A percentile compares a stretch with the other conserved stretches of the same genome.
Evolutionary conservation across 2,888 invertebrate genomes (phyloP).

Genomic region (Monopis laevigella): DNA sequence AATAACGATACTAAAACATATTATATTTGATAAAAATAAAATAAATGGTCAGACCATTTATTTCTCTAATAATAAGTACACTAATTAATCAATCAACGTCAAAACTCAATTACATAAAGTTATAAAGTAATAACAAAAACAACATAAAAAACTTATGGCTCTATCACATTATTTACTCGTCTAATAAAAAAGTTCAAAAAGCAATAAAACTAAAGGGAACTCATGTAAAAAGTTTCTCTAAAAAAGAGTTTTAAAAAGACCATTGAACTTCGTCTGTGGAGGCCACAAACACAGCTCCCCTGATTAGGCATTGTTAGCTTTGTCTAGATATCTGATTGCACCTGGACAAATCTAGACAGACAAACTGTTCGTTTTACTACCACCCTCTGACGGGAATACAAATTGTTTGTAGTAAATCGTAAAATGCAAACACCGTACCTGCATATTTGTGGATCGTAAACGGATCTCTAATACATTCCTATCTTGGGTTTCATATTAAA

Average conservation of each 20-base stretch:
- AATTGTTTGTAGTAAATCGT: slow-evolving; percentile 50
- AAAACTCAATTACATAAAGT: too few relatives aligned
- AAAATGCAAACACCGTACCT: slow-evolving; percentile 44
- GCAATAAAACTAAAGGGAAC: slow-evolving; percentile 22
- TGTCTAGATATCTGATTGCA: slow-evolving; percentile 44
- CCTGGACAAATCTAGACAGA: slow-evolving; percentile 35
- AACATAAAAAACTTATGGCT: too few relatives aligned
- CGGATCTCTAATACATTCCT: slow-evolving; percentile 12
- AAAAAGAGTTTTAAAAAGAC: slow-evolving; percentile 18
- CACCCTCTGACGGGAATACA: slow-evolving; percentile 44
- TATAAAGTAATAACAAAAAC: too few relatives aligned
- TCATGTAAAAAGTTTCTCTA: slow-evolving; percentile 22
- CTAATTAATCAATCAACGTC: too few relatives aligned
- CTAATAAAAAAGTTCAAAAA: slow-evolving; percentile 5
- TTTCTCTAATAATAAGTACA: too few relatives aligned
- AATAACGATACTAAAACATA: too few relatives aligned
- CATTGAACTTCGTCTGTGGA: slow-evolving; percentile 24
- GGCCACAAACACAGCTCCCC: slow-evolving; percentile 28
- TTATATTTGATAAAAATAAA: too few relatives aligned
- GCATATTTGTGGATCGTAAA: slow-evolving; percentile 12
- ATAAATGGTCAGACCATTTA: too few relatives aligned
- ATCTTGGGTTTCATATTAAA: slow-evolving; percentile 8
- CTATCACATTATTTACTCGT: too few relatives aligned
- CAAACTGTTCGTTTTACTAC: slow-evolving; percentile 36
- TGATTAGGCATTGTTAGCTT: slow-evolving; percentile 30